Base-by-base conservation (phyloP, 2,113 vertebrate genomes). In the Lasiurus borealis region DNA sequence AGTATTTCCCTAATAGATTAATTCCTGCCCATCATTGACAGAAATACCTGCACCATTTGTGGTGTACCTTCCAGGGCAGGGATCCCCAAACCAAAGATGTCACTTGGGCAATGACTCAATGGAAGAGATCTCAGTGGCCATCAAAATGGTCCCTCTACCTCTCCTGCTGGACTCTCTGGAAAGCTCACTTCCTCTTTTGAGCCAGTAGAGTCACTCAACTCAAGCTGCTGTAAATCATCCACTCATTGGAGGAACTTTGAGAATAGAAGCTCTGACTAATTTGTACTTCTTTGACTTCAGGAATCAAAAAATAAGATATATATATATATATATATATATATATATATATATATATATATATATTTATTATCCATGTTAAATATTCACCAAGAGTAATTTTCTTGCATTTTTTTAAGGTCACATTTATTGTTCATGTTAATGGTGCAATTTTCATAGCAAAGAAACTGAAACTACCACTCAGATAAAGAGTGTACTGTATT, bases 401-500 rank as follows among this genome's bases (percentile, higher is more conserved):
- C 46, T 69, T 34, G 31, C 13, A 23, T 50, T 75, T 96, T 83
- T 92, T 25, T 64, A 69, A 69, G 36, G 59, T 84, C 31, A 69
- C 3, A 92, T 21, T 75, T 81, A 34, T 64, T 93, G 4, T 88
- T 92, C 59, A 52, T 44, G 13, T 31, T 91, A 94, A 93, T n/a
- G 7, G 25, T 68, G 14, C 5, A 64, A 5, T 1, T 86, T 85
- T 88, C 44, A 86, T 14, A 88, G 72, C 66, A 87, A 66, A 91
- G 18, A 82, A 6, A 64, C 6, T 62, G 31, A 83, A 68, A 78
- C 18, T 6, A 21, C 8, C 21, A 18, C 40, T 68, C 16, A 44
- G 34, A 81, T 40, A 85, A 62, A 66, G 15, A 18, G 0, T 40
- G 40, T 40, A 40, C 40, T 25, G 15, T 31, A 21, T 14, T n/a